phyloP scores from a whole-genome alignment of 2,888 invertebrate species.

The Agrotis exclamationis region DNA sequence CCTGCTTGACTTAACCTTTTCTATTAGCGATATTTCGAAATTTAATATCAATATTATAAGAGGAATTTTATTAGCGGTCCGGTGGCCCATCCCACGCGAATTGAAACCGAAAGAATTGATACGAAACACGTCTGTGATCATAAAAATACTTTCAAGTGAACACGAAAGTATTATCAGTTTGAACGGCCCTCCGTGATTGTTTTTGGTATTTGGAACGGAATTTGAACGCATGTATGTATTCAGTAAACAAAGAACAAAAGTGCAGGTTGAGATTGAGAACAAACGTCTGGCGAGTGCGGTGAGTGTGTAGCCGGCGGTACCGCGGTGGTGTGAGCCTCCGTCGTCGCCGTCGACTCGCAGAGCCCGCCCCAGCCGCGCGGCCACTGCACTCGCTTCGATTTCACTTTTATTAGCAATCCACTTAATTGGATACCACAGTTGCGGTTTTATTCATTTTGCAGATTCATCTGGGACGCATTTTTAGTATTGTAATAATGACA shows the following conservation, averaged over 20 bases:
- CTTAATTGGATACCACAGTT: constrained; percentile 90
- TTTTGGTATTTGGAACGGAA: constrained; percentile 36
- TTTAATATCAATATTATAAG: constrained; percentile 52
- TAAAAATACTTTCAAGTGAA: constrained; percentile 63
- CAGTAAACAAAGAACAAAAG: constrained; percentile 42
- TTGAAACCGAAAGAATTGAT: constrained; percentile 59
- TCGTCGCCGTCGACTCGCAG: constrained; percentile 37
- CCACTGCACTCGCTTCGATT: constrained; percentile 90
- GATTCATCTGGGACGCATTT: constrained; percentile 85
- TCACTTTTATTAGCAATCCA: constrained; percentile 91
- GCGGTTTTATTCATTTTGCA: constrained; percentile 89
- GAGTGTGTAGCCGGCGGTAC: constrained; percentile 45
- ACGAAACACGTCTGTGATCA: constrained; percentile 38
- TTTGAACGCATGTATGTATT: constrained; percentile 30
- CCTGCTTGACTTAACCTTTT: constrained; percentile 52
- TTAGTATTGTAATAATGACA: constrained; percentile 68
- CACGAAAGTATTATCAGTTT: constrained; percentile 55
- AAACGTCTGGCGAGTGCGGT: constrained; percentile 47
- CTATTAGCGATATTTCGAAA: constrained; percentile 57
- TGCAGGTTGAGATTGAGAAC: constrained; percentile 45
- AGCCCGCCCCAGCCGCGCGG: constrained; percentile 74
- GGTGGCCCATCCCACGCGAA: constrained; percentile 62
- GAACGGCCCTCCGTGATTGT: constrained; percentile 30
- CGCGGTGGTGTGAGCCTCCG: constrained; percentile 53
- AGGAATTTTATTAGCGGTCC: constrained; percentile 54